Evolutionary conservation across 2,797 vertebrate species (phyloP).

Genomic region (Toxotes lorentzi): DNA sequence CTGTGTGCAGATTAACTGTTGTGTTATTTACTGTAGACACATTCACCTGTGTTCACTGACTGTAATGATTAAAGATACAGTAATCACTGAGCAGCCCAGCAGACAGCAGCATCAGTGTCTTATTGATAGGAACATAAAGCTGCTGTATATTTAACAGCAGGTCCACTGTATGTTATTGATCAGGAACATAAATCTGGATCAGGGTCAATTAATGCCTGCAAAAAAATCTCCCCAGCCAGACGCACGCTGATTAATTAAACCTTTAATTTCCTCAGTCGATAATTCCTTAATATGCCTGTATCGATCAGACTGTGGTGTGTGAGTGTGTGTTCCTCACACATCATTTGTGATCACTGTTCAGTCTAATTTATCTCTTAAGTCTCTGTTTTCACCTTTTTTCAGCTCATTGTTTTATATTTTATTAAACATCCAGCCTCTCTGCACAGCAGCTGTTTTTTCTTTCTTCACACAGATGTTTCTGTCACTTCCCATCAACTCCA

Average conservation of each 20-base stretch:
- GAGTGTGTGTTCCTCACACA: constrained; percentile 23
- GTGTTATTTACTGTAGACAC: neutral
- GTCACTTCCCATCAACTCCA: too few relatives aligned
- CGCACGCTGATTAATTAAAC: constrained; percentile 46
- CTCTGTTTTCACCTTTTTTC: neutral
- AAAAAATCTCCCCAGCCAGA: neutral
- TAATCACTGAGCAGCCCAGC: neutral
- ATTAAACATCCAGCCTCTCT: too few relatives aligned
- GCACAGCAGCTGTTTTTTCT: too few relatives aligned
- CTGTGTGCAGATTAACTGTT: neutral
- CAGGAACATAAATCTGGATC: constrained; percentile 22
- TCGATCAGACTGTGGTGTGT: constrained; percentile 36
- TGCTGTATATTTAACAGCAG: constrained; percentile 19
- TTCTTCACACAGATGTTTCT: too few relatives aligned
- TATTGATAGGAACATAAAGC: constrained; percentile 23
- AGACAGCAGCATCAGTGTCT: constrained; percentile 12
- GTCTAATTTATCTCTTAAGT: constrained; percentile 32
- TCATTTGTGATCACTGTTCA: constrained; percentile 11
- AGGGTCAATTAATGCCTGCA: neutral
- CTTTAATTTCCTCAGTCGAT: constrained; percentile 59
- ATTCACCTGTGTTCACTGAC: neutral
- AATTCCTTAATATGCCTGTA: constrained; percentile 30
- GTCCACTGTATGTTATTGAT: constrained; percentile 34
- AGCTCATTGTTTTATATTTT: neutral
- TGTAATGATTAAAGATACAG: neutral